A percentile compares a stretch with the other conserved stretches of the same genome.
Conservation (phyloP, 2,888 invertebrate genomes). For the Idaea straminata region DNA sequence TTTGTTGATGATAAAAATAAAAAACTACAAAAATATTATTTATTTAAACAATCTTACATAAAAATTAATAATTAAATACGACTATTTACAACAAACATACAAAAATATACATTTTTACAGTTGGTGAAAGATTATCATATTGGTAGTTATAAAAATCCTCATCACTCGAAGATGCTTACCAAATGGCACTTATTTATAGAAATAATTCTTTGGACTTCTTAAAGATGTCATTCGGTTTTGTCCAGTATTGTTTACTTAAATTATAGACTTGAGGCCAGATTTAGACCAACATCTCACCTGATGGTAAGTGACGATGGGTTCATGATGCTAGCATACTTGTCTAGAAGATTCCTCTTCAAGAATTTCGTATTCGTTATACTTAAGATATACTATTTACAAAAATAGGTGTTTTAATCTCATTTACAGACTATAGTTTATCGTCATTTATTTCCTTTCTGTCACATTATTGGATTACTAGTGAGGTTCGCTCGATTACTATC, state of each 20-base stretch:
- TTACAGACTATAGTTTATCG: slow-evolving; percentile 1
- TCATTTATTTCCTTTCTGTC: not conserved
- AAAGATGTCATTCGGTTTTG: slow-evolving; percentile 22
- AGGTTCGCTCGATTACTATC: slow-evolving; percentile 8
- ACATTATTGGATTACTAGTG: slow-evolving; percentile 20
- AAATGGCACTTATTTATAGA: slow-evolving; percentile 52
- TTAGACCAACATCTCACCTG: not conserved
- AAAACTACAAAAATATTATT: slow-evolving; percentile 8
- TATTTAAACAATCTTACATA: slow-evolving; percentile 4
- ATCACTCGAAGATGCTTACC: slow-evolving; percentile 36
- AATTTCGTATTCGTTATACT: not conserved
- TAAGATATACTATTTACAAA: slow-evolving; percentile 3
- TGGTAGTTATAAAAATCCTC: slow-evolving; percentile 30
- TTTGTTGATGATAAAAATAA: not conserved
- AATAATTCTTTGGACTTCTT: slow-evolving; percentile 39
- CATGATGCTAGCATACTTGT: not conserved
- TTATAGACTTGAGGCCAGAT: not conserved
- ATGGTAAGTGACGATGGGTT: not conserved
- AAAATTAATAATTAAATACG: slow-evolving; percentile 12
- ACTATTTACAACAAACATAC: slow-evolving; percentile 34
- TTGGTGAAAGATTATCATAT: slow-evolving; percentile 45
- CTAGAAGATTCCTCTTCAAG: not conserved
- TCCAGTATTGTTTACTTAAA: slow-evolving; percentile 30
- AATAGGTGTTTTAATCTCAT: slow-evolving; percentile 2
- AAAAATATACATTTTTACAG: slow-evolving; percentile 35